Evolutionary conservation across 2,888 invertebrate genomes (phyloP).

Genomic region (Euplexia lucipara): DNA sequence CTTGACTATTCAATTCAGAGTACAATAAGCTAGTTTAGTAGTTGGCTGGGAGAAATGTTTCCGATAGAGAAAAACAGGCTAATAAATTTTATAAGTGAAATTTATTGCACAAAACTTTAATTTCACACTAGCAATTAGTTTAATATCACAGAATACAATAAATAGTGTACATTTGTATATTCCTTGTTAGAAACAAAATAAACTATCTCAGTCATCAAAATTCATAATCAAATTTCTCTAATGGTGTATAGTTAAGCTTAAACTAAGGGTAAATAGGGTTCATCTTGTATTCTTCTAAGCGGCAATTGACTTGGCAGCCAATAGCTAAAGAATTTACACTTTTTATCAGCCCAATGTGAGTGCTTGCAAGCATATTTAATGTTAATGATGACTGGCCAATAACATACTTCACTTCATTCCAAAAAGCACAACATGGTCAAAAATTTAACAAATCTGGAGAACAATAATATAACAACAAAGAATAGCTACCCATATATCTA

Average conservation of each 20-base stretch:
- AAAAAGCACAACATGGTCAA: constrained; percentile 12
- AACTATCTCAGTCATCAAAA: constrained; percentile 67
- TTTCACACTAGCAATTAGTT: constrained; percentile 63
- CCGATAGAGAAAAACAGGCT: constrained; percentile 5
- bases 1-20: background rate
- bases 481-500: constrained; percentile 13
- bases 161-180: constrained; percentile 55
- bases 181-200: constrained; percentile 57
- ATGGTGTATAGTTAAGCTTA: constrained; percentile 17
- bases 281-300: background rate
- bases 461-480: constrained; percentile 12
- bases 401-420: constrained; percentile 14
- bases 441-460: constrained; percentile 13
- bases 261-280: constrained; percentile 12
- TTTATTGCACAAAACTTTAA: constrained; percentile 60
- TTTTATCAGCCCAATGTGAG: constrained; percentile 5
- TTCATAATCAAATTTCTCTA: constrained; percentile 36
- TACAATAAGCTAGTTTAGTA: background rate
- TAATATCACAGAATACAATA: constrained; percentile 76
- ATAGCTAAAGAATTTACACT: background rate
- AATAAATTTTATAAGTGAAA: constrained; percentile 44
- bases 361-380: constrained; percentile 11
- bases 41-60: background rate
- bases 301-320: constrained; percentile 14
- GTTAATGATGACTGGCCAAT: constrained; percentile 11